Evolutionary conservation across 2,113 vertebrate species (phyloP).

Genomic region (Amphiprion percula): DNA sequence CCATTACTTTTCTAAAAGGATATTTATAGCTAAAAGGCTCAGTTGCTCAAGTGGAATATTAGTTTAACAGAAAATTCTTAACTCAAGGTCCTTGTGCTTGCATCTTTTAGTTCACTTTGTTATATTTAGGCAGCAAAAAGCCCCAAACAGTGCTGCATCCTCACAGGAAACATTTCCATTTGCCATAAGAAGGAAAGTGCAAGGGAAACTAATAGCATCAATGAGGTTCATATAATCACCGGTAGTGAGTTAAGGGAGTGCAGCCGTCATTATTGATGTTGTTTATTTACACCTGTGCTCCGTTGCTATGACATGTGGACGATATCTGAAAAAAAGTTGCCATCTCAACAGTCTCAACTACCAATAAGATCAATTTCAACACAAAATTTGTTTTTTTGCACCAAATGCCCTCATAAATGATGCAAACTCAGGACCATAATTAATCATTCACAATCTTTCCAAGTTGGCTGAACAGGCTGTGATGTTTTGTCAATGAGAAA

Average conservation of each 20-base stretch:
- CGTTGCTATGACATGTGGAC: not conserved
- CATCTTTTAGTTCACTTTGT: not conserved
- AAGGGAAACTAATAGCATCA: constrained; percentile 3
- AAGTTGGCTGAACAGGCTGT: constrained; percentile 15
- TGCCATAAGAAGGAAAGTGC: not conserved
- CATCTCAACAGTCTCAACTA: not conserved
- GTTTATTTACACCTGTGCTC: constrained; percentile 6
- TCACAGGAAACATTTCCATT: not conserved
- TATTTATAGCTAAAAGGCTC: not conserved
- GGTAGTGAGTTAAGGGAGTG: not conserved
- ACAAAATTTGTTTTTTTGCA: not conserved
- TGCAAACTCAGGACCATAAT: not conserved
- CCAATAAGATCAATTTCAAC: not conserved
- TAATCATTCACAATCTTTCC: constrained; percentile 3
- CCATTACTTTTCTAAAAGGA: not conserved
- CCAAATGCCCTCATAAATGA: constrained; percentile 1
- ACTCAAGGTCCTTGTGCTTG: not conserved
- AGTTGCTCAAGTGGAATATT: not conserved
- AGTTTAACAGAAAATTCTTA: constrained; percentile 1
- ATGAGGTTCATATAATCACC: not conserved
- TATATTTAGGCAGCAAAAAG: not conserved
- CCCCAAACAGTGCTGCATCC: not conserved
- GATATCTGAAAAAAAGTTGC: not conserved
- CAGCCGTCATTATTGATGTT: constrained; percentile 1
- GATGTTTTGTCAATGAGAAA: not conserved